phyloP scores from a whole-genome alignment of 2,797 vertebrate genomes.

The Tarsius wallacei region DNA sequence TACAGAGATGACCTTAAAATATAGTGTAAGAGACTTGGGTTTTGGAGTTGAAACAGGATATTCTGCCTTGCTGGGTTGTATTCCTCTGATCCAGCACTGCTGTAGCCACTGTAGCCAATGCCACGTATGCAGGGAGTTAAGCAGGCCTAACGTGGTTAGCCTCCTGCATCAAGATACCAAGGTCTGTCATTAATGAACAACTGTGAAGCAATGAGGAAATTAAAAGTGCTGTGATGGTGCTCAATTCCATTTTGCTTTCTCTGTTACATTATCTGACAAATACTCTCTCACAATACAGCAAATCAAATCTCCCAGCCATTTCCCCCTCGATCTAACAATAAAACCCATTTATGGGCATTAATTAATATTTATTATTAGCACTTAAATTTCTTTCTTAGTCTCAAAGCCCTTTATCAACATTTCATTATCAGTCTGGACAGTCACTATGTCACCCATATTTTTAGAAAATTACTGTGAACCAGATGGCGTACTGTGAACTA shows the following conservation, averaged over 20 bases:
- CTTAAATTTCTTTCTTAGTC: conserved; percentile 37
- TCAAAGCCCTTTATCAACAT: conserved; percentile 67
- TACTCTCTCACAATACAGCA: neutral
- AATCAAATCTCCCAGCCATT: conserved; percentile 3
- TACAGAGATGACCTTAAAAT: neutral
- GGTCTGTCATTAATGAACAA: neutral
- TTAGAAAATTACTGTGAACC: conserved; percentile 65
- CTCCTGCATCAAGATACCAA: neutral
- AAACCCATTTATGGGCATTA: conserved; percentile 30
- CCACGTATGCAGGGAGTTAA: neutral
- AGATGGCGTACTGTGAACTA: conserved; percentile 54
- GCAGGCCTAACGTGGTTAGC: neutral
- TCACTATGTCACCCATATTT: conserved; percentile 25
- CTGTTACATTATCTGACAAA: conserved; percentile 39
- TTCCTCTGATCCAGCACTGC: neutral
- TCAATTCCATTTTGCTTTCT: conserved; percentile 41
- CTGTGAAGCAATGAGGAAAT: conserved; percentile 47
- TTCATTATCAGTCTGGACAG: conserved; percentile 57
- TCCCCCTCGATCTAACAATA: conserved; percentile 42
- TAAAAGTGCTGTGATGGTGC: neutral
- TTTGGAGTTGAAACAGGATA: neutral
- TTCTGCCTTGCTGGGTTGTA: neutral
- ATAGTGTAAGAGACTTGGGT: neutral
- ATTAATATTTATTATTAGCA: conserved; percentile 70
- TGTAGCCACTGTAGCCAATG: neutral